phyloP scores from a whole-genome alignment of 2,797 vertebrate genomes.

The Premnoplex brunnescens region DNA sequence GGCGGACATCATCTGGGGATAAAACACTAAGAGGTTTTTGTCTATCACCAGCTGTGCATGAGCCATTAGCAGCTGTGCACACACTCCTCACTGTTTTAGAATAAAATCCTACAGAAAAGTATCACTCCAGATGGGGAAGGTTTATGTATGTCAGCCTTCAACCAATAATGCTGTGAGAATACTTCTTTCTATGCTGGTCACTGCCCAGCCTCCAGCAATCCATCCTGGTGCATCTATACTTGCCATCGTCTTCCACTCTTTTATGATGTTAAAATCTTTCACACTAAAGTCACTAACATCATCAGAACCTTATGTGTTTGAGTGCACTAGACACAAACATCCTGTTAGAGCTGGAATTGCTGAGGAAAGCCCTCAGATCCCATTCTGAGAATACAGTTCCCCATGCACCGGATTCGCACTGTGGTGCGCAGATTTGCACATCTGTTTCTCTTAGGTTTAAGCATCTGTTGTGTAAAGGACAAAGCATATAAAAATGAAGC shows the following conservation, averaged over 20 bases:
- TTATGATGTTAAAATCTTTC: neutral
- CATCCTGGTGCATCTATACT: rapidly evolving
- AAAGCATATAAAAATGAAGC: neutral
- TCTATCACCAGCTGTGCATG: constrained; percentile 40
- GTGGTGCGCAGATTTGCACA: neutral
- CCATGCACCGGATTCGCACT: rapidly evolving
- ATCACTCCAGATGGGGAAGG: constrained; percentile 3
- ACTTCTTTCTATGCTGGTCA: neutral
- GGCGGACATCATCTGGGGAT: neutral
- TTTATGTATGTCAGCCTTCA: neutral
- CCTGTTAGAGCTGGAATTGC: neutral
- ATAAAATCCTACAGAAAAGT: constrained; percentile 3
- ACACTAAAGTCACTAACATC: neutral
- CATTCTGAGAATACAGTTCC: neutral
- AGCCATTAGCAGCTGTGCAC: constrained; percentile 45
- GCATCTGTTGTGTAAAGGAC: neutral
- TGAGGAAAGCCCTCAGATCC: neutral
- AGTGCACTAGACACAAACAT: neutral
- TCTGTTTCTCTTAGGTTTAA: neutral
- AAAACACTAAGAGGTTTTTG: constrained; percentile 38
- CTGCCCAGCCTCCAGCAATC: neutral
- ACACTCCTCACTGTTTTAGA: neutral
- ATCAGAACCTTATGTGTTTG: rapidly evolving
- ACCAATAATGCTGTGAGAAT: neutral
- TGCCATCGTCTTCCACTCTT: neutral